phyloP scores from a whole-genome alignment of 2,797 vertebrate species.

The Chloroceryle amazona region DNA sequence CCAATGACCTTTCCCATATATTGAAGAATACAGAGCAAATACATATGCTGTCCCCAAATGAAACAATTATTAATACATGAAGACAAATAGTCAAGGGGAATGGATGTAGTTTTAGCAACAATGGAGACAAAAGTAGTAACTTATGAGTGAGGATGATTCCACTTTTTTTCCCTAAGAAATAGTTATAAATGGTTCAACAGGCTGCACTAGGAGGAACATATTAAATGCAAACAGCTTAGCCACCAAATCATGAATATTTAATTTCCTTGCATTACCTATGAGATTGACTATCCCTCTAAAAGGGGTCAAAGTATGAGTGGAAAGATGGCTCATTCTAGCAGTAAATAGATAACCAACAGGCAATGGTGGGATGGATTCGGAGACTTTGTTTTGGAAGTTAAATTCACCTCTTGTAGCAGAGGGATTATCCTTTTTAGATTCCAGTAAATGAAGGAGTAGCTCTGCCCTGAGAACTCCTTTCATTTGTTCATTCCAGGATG shows the following conservation, averaged over 20 bases:
- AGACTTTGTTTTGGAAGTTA: not conserved
- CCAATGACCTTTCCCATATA: not conserved
- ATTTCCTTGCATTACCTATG: not conserved
- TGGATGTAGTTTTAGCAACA: not conserved
- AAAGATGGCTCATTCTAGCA: not conserved
- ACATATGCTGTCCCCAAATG: not conserved
- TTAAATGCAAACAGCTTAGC: not conserved
- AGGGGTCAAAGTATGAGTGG: not conserved
- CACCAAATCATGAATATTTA: not conserved
- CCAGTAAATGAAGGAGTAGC: not conserved
- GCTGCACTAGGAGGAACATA: not conserved
- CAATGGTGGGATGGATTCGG: not conserved
- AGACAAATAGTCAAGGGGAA: not conserved
- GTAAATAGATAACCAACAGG: not conserved
- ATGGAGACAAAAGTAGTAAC: not conserved
- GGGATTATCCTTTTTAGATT: not conserved
- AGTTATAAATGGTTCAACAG: not conserved
- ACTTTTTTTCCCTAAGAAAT: not conserved
- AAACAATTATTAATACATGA: conserved; percentile 6
- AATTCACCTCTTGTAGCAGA: not conserved
- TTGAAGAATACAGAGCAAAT: conserved; percentile 8
- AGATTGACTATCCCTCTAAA: not conserved
- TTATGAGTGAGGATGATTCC: not conserved
- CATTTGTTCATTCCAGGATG: not conserved
- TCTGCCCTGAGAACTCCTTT: not conserved